Evolutionary conservation across 2,113 vertebrate species (phyloP), one percentile per base, ranked within the genome.

Genomic region (Scopus umbretta): DNA sequence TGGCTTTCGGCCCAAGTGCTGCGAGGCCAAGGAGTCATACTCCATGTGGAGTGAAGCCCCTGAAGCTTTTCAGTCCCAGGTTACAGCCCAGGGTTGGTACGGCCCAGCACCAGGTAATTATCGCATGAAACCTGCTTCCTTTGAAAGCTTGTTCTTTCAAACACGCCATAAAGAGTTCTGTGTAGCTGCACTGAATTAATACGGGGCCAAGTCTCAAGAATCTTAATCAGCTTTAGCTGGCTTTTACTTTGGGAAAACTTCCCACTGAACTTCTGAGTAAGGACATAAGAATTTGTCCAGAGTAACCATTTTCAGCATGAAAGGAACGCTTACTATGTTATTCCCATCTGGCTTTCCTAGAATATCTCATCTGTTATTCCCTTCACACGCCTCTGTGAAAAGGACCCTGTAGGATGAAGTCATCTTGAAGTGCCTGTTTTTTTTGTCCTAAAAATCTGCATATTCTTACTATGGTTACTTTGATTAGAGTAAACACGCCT

Each of bases 291-390:
- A 96, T 96, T 97, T 96, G 94, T 92, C 87, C 94, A 94, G 92
- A 95, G 78, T 91, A 95, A 95, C 84, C 95, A 90, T 96, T 97
- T 96, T 97, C 95, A 97, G 91, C 91, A 96, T 91, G 92, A 95
- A 94, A 97, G 59, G 96, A 97, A 95, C 18, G 91, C 81, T 96
- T 74, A 95, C 96, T 97, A 95, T 95, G 92, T 95, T 97, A 92
- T 97, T 97, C 91, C 97, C 94, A 96, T 96, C 89, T 95, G 95
- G 97, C 91, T 96, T 95, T 97, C 94, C 95, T 97, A 95, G 97
- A 97, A 96, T 97, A 97, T 96, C 95, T 97, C 97, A 95, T 97
- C 80, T 95, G 76, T 94, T 95, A 97, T 97, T 97, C 95, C 58
- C 86, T 96, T 97, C 94, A 94, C 97, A 95, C 2, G 91, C 86